Conservation (phyloP, 1,140 invertebrate genomes). For the Halictus rubicundus region DNA sequence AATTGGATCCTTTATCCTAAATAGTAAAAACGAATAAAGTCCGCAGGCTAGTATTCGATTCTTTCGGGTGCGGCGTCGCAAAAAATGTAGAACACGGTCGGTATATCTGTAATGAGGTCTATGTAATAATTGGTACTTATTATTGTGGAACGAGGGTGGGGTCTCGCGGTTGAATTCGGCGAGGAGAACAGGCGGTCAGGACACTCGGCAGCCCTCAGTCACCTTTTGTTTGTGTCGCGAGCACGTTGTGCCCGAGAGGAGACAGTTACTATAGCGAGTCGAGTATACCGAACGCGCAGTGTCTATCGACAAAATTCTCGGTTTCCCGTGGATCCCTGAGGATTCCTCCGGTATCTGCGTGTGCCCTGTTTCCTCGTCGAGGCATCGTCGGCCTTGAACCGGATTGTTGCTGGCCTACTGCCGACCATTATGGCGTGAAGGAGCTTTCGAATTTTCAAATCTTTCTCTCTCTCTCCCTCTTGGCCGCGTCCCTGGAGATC, state of each 20-base stretch:
- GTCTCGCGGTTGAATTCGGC: slow-evolving; percentile 32
- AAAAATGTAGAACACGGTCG: too few relatives aligned
- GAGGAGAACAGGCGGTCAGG: slow-evolving; percentile 43
- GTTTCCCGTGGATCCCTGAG: not conserved
- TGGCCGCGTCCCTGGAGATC: slow-evolving; percentile 6
- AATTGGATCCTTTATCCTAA: too few relatives aligned
- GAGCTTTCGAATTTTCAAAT: slow-evolving; percentile 58
- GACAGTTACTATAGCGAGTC: not conserved
- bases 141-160: slow-evolving; percentile 26
- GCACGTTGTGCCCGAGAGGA: slow-evolving; percentile 27
- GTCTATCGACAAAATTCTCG: not conserved
- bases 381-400: slow-evolving; percentile 66
- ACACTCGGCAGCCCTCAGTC: slow-evolving; percentile 26
- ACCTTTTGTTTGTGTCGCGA: slow-evolving; percentile 36
- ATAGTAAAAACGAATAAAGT: too few relatives aligned
- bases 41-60: too few relatives aligned
- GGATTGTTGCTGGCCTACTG: slow-evolving; percentile 63
- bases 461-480: not conserved
- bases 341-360: not conserved
- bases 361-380: slow-evolving; percentile 1
- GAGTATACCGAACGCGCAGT: not conserved
- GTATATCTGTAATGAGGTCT: too few relatives aligned
- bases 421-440: slow-evolving; percentile 45
- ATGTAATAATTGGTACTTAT: too few relatives aligned
- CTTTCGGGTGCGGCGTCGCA: too few relatives aligned